These are phyloP conservation scores for Sceloporus undulatus DNA, from an alignment of 2,113 vertebrate genomes.

Conservation along the genomic window DNA sequence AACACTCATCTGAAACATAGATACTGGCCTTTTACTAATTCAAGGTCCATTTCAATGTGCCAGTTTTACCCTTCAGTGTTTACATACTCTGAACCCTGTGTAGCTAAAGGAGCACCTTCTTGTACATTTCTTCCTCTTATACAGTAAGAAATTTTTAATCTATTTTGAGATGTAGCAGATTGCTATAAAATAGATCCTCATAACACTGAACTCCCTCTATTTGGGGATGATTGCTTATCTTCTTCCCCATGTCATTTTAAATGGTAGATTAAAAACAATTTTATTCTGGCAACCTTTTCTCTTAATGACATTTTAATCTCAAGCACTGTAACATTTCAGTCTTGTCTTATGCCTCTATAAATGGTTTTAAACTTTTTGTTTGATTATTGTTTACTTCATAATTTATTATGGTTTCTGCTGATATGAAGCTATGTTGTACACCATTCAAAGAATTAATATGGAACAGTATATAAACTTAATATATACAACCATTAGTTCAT, in stretches of 20 bases:
- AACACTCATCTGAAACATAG: background rate
- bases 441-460: background rate
- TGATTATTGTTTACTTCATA: background rate
- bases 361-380: background rate
- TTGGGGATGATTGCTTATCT: background rate
- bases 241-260: no score
- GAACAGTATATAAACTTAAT: background rate
- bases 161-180: background rate
- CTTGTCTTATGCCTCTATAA: background rate
- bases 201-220: background rate
- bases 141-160: background rate
- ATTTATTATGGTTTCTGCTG: background rate
- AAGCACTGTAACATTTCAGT: no score
- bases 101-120: background rate
- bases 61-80: background rate
- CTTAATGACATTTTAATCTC: background rate
- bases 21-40: background rate
- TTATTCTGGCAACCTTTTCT: background rate
- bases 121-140: background rate
- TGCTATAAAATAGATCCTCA: no score
- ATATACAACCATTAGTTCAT: background rate
- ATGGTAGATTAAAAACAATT: background rate
- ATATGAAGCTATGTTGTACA: background rate
- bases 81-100: background rate
- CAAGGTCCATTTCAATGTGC: background rate